Conservation (phyloP, 2,113 vertebrate genomes). For the Oxyruncus cristatus region DNA sequence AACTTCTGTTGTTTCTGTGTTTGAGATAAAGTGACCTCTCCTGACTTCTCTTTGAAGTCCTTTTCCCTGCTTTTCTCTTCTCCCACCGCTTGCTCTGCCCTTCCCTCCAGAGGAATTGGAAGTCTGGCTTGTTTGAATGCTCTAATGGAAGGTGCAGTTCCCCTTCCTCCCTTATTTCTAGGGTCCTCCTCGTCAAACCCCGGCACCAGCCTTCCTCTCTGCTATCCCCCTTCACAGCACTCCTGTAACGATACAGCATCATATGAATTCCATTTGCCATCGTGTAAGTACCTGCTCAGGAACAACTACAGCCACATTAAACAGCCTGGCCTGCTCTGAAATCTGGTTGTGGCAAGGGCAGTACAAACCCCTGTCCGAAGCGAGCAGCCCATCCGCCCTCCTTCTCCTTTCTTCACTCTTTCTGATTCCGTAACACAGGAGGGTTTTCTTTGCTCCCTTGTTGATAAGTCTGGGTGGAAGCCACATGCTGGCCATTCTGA, state of each 20-base stretch:
- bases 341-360: background rate
- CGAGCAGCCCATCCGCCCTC: accelerated
- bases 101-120: background rate
- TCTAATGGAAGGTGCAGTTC: background rate
- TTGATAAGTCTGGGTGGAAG: background rate
- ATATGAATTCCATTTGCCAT: background rate
- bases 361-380: background rate
- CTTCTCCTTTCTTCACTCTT: background rate
- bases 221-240: background rate
- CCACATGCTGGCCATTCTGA: background rate
- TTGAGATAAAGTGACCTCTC: background rate
- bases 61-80: background rate
- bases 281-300: accelerated
- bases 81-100: background rate
- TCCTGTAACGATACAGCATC: background rate
- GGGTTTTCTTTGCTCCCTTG: background rate
- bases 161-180: background rate
- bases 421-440: background rate
- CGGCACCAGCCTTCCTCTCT: background rate
- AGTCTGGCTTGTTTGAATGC: background rate
- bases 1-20: background rate
- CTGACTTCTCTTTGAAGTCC: background rate
- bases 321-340: background rate
- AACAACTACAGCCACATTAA: accelerated
- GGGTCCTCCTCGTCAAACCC: background rate